These are phyloP conservation scores for Sisor rabdophorus DNA, from an alignment of 2,113 vertebrate species.

Conservation along the genomic window DNA sequence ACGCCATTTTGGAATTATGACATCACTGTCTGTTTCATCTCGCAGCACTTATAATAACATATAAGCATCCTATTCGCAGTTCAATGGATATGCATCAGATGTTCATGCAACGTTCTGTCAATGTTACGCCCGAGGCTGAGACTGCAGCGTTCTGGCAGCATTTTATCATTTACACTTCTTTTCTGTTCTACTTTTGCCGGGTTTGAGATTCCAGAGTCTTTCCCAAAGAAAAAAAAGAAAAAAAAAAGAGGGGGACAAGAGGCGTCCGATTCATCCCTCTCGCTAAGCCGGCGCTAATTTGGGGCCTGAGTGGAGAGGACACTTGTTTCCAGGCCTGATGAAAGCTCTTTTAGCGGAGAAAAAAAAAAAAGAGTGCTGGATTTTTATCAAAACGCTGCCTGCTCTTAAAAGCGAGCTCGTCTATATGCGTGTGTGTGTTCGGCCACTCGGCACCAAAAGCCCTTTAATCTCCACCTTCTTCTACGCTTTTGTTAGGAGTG, in stretches of 20 bases:
- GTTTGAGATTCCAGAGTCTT: conserved; percentile 35
- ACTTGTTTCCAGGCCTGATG: conserved; percentile 67
- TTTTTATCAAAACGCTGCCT: conserved; percentile 61
- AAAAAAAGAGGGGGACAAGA: conserved; percentile 33
- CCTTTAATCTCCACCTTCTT: conserved; percentile 70
- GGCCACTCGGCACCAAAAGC: conserved; percentile 55
- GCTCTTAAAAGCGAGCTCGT: conserved; percentile 29
- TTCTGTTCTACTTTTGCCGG: too few relatives aligned
- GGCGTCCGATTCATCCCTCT: conserved; percentile 42
- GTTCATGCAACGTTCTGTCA: too few relatives aligned
- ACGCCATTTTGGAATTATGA: conserved; percentile 24
- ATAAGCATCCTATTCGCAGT: too few relatives aligned
- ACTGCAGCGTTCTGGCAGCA: background rate
- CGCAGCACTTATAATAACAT: too few relatives aligned
- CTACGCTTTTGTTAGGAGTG: conserved; percentile 64
- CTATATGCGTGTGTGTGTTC: conserved; percentile 27
- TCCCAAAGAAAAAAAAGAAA: too few relatives aligned
- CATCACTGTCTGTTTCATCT: conserved; percentile 43
- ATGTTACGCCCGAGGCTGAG: too few relatives aligned
- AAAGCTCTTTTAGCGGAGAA: conserved; percentile 64
- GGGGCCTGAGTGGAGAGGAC: conserved; percentile 64
- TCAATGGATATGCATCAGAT: conserved; percentile 4
- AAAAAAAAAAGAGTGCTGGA: conserved; percentile 61
- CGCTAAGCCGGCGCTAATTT: conserved; percentile 57
- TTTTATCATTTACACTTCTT: background rate